Evolutionary conservation across 2,888 invertebrate species (phyloP), one percentile per base, ranked within the genome.

Genomic region (Eupsilia transversa): DNA sequence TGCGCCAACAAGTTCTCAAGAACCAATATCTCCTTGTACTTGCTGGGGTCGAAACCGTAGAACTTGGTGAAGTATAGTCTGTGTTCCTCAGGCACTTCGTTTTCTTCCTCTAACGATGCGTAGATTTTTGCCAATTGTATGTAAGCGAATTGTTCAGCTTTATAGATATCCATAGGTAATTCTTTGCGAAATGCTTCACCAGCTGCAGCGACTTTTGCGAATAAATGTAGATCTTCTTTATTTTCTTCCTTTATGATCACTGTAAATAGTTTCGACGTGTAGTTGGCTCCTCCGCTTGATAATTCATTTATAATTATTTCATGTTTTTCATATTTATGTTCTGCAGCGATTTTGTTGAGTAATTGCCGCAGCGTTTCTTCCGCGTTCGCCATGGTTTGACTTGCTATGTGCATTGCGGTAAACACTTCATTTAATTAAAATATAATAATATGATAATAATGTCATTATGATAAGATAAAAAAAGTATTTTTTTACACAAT

Each of bases 261-360:
- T 38, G 83, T 72, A 70, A 86, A 91, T 1, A 94, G 75, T n/a
- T 85, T 84, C 0, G 94, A 92, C 0, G 92, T 92, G 78, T 91
- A 93, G 79, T 94, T 94, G 0, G 91, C 92, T 5, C 94, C 94
- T 7, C 85, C 91, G 0, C 89, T 90, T 3, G 87, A 83, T 12
- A 91, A 82, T 3, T 89, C 83, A n/a, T 88, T 84, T 17, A 94
- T 35, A 41, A 87, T 79, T 5, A 91, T 73, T 27, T 89, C 82
- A 49, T 83, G 74, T 12, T 89, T 76, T 35, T n/a, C 63, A 74
- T 89, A 91, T 3, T 86, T 77, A 14, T 89, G 86, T 63, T 89
- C 86, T n/a, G 64, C 73, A 7, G 92, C 89, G 54, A 93, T 89
- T 63, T 85, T 84, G 0, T 57, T 64, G 12, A 84, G 38, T 20